Evolutionary conservation across 2,888 invertebrate genomes (phyloP).

Genomic region (Diarsia mendica): DNA sequence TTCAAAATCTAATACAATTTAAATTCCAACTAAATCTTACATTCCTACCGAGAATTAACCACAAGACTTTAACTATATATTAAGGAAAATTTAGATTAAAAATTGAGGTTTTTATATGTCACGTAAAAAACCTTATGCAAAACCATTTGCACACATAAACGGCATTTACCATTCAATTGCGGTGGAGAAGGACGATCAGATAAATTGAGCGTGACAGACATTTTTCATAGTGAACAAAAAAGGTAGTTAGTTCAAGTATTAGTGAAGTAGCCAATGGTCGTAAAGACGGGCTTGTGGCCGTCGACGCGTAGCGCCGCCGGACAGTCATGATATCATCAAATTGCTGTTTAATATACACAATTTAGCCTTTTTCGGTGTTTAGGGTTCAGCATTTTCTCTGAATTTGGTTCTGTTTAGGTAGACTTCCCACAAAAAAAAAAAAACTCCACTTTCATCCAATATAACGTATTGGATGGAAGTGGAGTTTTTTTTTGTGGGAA

Average conservation of each 20-base stretch:
- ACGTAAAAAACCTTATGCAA: not conserved
- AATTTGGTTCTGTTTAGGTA: too few relatives aligned
- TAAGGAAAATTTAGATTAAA: not conserved
- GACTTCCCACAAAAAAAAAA: too few relatives aligned
- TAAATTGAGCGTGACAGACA: conserved; percentile 64
- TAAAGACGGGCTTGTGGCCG: conserved; percentile 63
- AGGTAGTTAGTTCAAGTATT: conserved; percentile 54
- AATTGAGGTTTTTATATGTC: not conserved
- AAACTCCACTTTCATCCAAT: too few relatives aligned
- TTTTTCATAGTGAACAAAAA: conserved; percentile 54
- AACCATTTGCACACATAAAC: conserved; percentile 8
- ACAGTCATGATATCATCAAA: conserved; percentile 70
- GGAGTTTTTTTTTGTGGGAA: too few relatives aligned
- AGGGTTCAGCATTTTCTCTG: conserved; percentile 40
- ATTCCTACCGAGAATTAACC: not conserved
- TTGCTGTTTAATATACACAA: conserved; percentile 64
- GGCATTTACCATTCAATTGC: conserved; percentile 20
- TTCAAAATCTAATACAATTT: not conserved
- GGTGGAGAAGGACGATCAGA: conserved; percentile 41
- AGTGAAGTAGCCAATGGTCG: conserved; percentile 48
- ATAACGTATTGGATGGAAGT: too few relatives aligned
- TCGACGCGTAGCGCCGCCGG: conserved; percentile 71
- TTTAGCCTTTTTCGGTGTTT: conserved; percentile 49
- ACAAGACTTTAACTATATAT: not conserved
- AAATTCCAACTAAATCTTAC: not conserved